A percentile compares a stretch with the other conserved stretches of the same genome.
Conservation (phyloP, 30 jellyfish, hydroid and myxozoan genomes). For the Phacellophora camtschatica region DNA sequence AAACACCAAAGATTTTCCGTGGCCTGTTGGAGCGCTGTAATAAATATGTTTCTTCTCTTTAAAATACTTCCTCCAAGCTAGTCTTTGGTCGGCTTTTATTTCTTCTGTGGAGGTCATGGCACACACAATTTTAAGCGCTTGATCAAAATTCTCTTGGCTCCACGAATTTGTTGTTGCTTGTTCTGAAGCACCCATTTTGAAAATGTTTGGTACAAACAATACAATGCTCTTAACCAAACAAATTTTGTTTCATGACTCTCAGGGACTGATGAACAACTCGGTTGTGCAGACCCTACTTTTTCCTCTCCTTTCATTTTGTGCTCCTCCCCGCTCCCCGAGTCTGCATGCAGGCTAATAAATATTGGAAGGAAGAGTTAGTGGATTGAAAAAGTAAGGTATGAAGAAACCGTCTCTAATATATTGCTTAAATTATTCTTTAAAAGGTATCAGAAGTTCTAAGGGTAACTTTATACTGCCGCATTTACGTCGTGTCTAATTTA, state of each 20-base stretch:
- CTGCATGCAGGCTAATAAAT: background rate
- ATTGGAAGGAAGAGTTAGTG: too few species aligned
- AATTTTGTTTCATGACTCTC: background rate
- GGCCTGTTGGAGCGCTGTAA: conserved; percentile 24
- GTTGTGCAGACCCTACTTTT: background rate
- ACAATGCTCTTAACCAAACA: background rate
- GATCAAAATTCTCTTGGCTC: background rate
- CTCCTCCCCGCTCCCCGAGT: background rate
- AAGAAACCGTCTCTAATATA: too few species aligned
- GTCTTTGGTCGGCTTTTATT: background rate
- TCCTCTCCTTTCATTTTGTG: background rate
- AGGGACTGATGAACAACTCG: background rate
- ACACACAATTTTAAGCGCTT: background rate
- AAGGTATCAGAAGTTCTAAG: background rate
- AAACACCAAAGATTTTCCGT: conserved; percentile 16
- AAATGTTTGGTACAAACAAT: background rate
- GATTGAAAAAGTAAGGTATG: too few species aligned
- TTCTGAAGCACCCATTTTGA: background rate
- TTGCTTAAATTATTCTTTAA: too few species aligned
- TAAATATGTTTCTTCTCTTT: background rate
- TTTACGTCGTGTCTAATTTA: background rate
- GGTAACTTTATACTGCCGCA: background rate
- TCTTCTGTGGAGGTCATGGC: background rate
- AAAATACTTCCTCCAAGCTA: background rate
- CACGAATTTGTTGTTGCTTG: background rate